phyloP scores from a whole-genome alignment of 2,113 vertebrate genomes.

The Morone saxatilis region DNA sequence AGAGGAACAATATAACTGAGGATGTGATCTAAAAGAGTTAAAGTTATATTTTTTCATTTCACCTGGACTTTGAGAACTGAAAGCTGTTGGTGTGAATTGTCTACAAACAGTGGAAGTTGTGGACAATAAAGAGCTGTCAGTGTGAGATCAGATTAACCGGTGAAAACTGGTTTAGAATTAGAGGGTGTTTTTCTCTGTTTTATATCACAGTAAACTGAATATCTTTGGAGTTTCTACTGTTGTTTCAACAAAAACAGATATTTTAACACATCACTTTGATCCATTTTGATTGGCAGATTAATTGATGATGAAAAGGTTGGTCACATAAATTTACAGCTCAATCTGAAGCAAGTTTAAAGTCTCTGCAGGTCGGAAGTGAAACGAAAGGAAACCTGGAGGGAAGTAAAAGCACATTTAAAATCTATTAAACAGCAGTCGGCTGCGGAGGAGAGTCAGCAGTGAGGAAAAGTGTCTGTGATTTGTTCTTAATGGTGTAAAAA shows the following conservation, averaged over 20 bases:
- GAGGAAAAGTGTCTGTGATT: conserved; percentile 23
- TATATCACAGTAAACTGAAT: neutral
- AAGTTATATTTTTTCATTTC: no score
- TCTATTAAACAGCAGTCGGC: neutral
- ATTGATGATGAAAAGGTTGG: neutral
- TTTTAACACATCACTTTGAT: no score
- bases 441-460: neutral
- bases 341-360: neutral
- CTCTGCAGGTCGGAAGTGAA: neutral
- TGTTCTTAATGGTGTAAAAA: conserved; percentile 26
- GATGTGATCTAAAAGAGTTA: no score
- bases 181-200: no score
- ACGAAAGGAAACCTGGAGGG: neutral
- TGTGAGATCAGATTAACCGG: no score
- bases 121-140: no score
- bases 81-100: no score
- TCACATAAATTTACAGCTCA: neutral
- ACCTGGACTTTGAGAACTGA: no score
- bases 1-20: no score
- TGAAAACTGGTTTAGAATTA: no score
- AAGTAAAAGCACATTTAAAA: conserved; percentile 11
- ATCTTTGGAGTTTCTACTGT: neutral
- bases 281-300: no score
- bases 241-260: neutral
- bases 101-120: no score